Evolutionary conservation across 2,888 invertebrate genomes (phyloP), one percentile per base, ranked within the genome.

Genomic region (Coelinius sp.): DNA sequence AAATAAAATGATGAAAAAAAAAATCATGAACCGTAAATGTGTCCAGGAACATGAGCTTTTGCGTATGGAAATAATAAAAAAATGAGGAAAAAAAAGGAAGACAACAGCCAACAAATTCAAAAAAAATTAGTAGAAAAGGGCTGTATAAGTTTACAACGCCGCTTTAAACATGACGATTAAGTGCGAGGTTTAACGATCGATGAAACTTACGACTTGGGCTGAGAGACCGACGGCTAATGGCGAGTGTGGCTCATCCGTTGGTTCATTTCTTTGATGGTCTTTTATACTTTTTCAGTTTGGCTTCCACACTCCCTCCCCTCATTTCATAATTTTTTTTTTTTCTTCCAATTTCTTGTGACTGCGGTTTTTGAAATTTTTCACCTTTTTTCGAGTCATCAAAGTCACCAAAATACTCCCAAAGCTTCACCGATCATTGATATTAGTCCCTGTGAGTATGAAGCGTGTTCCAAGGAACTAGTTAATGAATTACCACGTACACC

Each of bases 141-240:
- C 68, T 68, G 71, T 70, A 75, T 72, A 83, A 81, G 77, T 86
- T 86, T 86, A 86, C 85, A 85, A 82, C 84, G 82, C 83, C 82
- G 81, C 70, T 84, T 84, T 84, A 83, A n/a, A 85, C 84, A 84
- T 80, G 84, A 82, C 85, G 85, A 86, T 87, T 86, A 86, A 86
- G 83, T 83, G 84, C 78, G 77, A 81, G 81, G 83, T 86, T 86
- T 87, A 86, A 86, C 84, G 85, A 83, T 82, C 83, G 82, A 83
- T 82, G 77, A 77, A 78, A 78, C 75, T 78, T 78, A 78, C 76
- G 77, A 78, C 73, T 73, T 22, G 41, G 76, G 67, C 74, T 46
- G 71, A 69, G 67, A 71, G 69, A 70, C 68, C 74, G 71, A 64
- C 74, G 71, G 75, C 76, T 78, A 75, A 78, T 75, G 76, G 74